Evolutionary conservation across 2,888 invertebrate species (phyloP), one percentile per base, ranked within the genome.

Genomic region (Melanchra persicariae): DNA sequence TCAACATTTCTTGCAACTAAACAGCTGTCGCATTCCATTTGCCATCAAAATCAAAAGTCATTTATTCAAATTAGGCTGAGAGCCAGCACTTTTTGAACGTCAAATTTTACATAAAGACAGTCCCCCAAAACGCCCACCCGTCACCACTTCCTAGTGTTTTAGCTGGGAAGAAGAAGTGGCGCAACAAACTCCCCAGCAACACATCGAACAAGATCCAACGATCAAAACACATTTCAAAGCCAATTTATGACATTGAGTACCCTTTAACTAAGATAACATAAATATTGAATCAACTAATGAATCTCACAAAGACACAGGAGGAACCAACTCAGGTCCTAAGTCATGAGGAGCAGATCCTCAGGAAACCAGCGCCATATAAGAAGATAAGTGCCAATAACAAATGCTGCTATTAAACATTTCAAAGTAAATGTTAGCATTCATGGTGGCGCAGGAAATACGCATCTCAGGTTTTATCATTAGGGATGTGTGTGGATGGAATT

Each of bases 391-490:
- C 62, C 62, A 57, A 68, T 69, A 77, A 73, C 57, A 63, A 79
- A 77, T 64, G 62, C 51, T 37, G 66, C 70, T 51, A 67, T 71
- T 63, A 81, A 77, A 62, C 65, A 66, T 70, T 81, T 78, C 81
- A 76, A 78, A 66, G 78, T 65, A 66, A 76, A 60, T 52, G 43
- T 76, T 55, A 60, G 65, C 70, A 81, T 75, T 63, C 62, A 60
- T 26, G 19, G 37, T 51, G 58, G n/a, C 77, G 84, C 85, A 87
- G 90, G 88, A 90, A 90, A 90, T 81, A 79, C 85, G 85, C 84
- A 87, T 87, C 83, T 87, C 81, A 82, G 19, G 60, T 60, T 70
- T 77, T 77, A 30, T 51, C 24, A 37, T 22, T 70, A 60, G 43
- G 5, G 49, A 22, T 70, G 49, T 34, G 26, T 1, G 15, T 51